A percentile compares a stretch with the other conserved stretches of the same genome.
Conservation (phyloP, 2,113 vertebrate genomes). For the Mustela lutreola region DNA sequence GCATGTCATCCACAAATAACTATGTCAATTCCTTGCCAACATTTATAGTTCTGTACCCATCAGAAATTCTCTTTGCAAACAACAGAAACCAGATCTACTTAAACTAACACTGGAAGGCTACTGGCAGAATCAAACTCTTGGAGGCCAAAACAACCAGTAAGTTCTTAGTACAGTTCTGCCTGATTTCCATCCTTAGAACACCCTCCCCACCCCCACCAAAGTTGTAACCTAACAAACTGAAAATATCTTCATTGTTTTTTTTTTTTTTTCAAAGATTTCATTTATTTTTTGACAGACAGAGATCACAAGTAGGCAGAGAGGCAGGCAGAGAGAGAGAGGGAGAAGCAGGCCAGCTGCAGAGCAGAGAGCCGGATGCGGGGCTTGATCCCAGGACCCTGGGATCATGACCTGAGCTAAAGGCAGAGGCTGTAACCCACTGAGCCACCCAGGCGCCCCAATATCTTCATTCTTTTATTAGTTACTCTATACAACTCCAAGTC, state of each 20-base stretch:
- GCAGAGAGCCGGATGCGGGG: too few relatives aligned
- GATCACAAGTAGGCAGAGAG: too few relatives aligned
- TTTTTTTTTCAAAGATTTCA: too few relatives aligned
- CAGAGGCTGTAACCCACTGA: too few relatives aligned
- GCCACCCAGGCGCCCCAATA: too few relatives aligned
- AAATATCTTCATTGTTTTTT: background rate
- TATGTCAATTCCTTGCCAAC: background rate
- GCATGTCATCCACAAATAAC: background rate
- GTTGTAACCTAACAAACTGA: background rate
- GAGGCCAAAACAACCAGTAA: background rate
- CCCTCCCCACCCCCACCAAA: background rate
- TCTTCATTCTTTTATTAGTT: background rate
- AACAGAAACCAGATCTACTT: slow-evolving; percentile 12
- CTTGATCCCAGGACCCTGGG: too few relatives aligned
- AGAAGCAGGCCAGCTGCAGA: too few relatives aligned
- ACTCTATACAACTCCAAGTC: background rate
- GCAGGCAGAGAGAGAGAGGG: too few relatives aligned
- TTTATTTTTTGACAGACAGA: too few relatives aligned
- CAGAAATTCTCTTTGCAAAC: background rate
- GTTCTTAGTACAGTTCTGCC: too few relatives aligned
- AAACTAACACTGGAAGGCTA: background rate
- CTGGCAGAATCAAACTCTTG: background rate
- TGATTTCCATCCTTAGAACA: background rate
- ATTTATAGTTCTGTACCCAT: background rate
- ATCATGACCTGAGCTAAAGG: too few relatives aligned